Percentiles rank a stretch among this genome's conserved stretches.
These are phyloP conservation scores for Serrognathus titanus DNA, from an alignment of 2,888 invertebrate genomes.

Conservation along the genomic window DNA sequence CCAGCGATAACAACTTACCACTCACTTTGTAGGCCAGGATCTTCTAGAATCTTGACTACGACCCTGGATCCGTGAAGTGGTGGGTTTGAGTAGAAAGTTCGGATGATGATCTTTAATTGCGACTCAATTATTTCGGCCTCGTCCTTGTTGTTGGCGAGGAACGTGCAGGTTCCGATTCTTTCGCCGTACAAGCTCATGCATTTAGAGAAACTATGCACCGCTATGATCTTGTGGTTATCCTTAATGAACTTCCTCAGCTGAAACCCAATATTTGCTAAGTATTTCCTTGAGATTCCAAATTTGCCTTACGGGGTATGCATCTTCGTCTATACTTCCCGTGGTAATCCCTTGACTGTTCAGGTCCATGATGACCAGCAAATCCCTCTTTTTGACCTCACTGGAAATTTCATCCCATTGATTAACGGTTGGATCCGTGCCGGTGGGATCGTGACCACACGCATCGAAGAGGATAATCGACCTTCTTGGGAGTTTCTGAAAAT, in stretches of 20 bases:
- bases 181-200: conserved; percentile 95
- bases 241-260: conserved; percentile 61
- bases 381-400: conserved; percentile 70
- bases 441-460: conserved; percentile 98
- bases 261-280: neutral
- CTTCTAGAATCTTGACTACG: conserved; percentile 78
- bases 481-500: conserved; percentile 81
- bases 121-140: conserved; percentile 84
- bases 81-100: conserved; percentile 97
- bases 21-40: conserved; percentile 62
- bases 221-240: conserved; percentile 81
- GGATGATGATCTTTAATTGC: conserved; percentile 90
- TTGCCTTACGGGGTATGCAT: conserved; percentile 75
- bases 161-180: conserved; percentile 83
- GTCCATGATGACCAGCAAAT: conserved; percentile 91
- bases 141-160: conserved; percentile 72
- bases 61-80: conserved; percentile 91
- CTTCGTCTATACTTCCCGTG: conserved; percentile 79
- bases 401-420: conserved; percentile 92
- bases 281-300: no score
- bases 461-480: conserved; percentile 87
- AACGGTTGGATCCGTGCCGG: conserved; percentile 85
- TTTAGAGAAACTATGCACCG: conserved; percentile 95
- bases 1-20: conserved; percentile 57
- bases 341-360: conserved; percentile 99